Conservation (phyloP, 2,888 invertebrate genomes). For the Tetropium fuscum region DNA sequence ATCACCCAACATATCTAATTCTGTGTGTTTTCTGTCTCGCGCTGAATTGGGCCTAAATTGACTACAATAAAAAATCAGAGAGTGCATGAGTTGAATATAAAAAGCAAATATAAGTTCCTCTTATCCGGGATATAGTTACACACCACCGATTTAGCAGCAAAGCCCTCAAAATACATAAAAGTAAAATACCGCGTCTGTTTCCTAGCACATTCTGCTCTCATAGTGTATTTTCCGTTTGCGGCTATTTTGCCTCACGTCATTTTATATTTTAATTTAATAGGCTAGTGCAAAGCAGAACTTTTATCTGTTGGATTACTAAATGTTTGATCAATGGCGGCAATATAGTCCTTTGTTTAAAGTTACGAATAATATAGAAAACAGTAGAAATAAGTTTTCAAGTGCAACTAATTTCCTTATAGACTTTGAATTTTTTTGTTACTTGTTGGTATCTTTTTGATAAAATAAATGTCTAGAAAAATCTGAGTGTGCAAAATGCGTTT, state of each 20-base stretch:
- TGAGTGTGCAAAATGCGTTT: no score
- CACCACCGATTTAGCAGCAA: slow-evolving; percentile 58
- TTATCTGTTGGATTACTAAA: neutral
- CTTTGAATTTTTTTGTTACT: no score
- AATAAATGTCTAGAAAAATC: no score
- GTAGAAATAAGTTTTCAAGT: no score
- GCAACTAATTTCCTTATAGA: no score
- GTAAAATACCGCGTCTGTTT: slow-evolving; percentile 55
- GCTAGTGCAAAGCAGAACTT: neutral
- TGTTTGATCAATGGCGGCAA: no score
- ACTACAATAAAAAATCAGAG: slow-evolving; percentile 42
- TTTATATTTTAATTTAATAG: slow-evolving; percentile 7
- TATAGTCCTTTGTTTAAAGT: no score
- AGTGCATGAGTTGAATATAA: slow-evolving; percentile 42
- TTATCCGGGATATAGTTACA: slow-evolving; percentile 47
- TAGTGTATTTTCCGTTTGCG: slow-evolving; percentile 18
- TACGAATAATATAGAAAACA: no score
- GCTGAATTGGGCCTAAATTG: slow-evolving; percentile 16
- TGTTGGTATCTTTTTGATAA: no score
- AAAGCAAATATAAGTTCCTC: slow-evolving; percentile 40
- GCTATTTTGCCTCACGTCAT: slow-evolving; percentile 16
- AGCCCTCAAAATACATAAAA: slow-evolving; percentile 58
- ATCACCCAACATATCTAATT: slow-evolving; percentile 20
- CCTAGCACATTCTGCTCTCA: slow-evolving; percentile 40
- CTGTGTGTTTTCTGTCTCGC: slow-evolving; percentile 14